Evolutionary conservation across 2,797 vertebrate species (phyloP).

Genomic region (Channallabes apus): DNA sequence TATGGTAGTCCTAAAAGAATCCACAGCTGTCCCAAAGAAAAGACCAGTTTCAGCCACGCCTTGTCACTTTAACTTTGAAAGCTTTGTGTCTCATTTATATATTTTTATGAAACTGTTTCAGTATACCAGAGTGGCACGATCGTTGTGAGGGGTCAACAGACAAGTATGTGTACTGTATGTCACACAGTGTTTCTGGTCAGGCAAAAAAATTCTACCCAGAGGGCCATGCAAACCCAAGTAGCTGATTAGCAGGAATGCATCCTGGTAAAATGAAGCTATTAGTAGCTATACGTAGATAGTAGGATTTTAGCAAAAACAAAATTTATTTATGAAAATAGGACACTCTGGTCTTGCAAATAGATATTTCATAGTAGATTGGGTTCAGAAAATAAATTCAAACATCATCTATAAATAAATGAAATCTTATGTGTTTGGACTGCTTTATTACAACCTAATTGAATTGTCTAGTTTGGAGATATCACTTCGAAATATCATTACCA

Average conservation of each 20-base stretch:
- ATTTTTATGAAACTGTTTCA: conserved; percentile 41
- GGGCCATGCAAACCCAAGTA: conserved; percentile 35
- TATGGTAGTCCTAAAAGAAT: conserved; percentile 52
- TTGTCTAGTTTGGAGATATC: conserved; percentile 20
- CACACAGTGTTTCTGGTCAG: conserved; percentile 1
- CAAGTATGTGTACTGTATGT: background rate
- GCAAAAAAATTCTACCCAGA: background rate
- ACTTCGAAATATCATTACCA: conserved; percentile 16
- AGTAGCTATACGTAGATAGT: background rate
- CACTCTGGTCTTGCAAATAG: conserved; percentile 31
- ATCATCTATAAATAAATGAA: conserved; percentile 18
- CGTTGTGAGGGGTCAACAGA: conserved; percentile 9
- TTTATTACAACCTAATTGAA: conserved; percentile 16
- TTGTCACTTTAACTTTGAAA: conserved; percentile 50
- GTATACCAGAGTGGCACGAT: conserved; percentile 25
- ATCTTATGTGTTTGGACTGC: conserved; percentile 28
- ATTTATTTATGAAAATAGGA: conserved; percentile 37
- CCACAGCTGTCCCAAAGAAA: conserved; percentile 59
- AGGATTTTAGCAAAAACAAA: conserved; percentile 6
- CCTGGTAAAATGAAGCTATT: conserved; percentile 73
- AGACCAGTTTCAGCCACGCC: conserved; percentile 46
- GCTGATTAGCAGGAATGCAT: conserved; percentile 70
- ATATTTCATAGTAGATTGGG: conserved; percentile 32
- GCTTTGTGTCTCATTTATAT: conserved; percentile 33
- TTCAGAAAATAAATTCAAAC: conserved; percentile 33